These are phyloP conservation scores for Propithecus deckenii DNA, from an alignment of 2,797 vertebrate species.

Conservation along the genomic window DNA sequence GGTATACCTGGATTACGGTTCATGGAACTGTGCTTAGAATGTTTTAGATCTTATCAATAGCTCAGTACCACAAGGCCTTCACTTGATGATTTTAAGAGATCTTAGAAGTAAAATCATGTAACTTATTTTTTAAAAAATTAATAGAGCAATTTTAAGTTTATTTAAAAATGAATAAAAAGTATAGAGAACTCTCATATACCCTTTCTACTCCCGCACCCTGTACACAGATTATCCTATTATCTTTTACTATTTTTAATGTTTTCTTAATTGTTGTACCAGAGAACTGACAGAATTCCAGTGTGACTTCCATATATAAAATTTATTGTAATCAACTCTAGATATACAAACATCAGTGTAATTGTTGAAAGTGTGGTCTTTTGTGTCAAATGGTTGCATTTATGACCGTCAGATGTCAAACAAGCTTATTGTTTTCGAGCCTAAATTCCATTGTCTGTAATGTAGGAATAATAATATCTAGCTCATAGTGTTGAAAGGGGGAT, in stretches of 20 bases:
- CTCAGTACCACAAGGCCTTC: not conserved
- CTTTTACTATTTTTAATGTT: conserved; percentile 8
- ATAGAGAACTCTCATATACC: not conserved
- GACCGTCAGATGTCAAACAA: not conserved
- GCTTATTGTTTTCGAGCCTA: not conserved
- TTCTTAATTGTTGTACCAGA: not conserved
- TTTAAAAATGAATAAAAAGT: not conserved
- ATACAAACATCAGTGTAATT: not conserved
- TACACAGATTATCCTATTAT: not conserved
- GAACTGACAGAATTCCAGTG: not conserved
- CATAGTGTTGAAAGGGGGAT: not conserved
- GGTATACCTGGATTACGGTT: not conserved
- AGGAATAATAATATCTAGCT: not conserved
- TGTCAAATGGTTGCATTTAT: not conserved
- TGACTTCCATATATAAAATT: not conserved
- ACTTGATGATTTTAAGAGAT: not conserved
- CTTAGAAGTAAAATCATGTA: not conserved
- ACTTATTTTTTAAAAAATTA: not conserved
- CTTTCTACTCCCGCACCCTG: not conserved
- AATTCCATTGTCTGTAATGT: not conserved
- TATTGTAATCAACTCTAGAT: not conserved
- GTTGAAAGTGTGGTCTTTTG: not conserved
- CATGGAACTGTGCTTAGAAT: not conserved
- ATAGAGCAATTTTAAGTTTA: not conserved
- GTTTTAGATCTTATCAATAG: not conserved